Percentiles rank a stretch among this genome's conserved stretches.
These are phyloP conservation scores for Drosophila pandora DNA, from an alignment of 1,140 invertebrate genomes.

Conservation along the genomic window DNA sequence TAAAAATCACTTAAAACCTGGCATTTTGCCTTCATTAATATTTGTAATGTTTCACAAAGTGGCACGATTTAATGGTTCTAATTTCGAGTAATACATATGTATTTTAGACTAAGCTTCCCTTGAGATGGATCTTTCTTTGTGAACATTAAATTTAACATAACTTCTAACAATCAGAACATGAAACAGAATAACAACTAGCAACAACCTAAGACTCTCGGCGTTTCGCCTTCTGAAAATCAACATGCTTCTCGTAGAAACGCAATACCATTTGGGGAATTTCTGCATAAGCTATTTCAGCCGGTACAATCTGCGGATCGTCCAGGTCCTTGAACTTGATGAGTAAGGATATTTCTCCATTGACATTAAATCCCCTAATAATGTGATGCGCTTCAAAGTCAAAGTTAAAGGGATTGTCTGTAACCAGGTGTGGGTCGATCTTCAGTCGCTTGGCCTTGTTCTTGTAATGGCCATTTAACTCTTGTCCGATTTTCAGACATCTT, in stretches of 20 bases:
- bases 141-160: too few relatives aligned
- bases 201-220: too few relatives aligned
- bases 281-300: constrained; percentile 21
- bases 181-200: too few relatives aligned
- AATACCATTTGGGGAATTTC: constrained; percentile 43
- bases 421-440: constrained; percentile 24
- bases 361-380: constrained; percentile 7
- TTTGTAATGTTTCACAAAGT: constrained; percentile 30
- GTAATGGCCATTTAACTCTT: constrained; percentile 18
- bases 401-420: constrained; percentile 35
- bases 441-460: constrained; percentile 31
- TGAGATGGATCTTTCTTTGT: too few relatives aligned
- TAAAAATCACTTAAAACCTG: constrained; percentile 51
- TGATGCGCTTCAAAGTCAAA: constrained; percentile 9
- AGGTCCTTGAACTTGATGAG: constrained; percentile 32
- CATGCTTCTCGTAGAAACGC: constrained; percentile 32
- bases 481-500: not conserved
- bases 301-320: not conserved
- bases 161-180: too few relatives aligned
- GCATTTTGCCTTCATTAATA: constrained; percentile 36
- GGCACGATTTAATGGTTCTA: constrained; percentile 14
- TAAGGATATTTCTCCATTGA: constrained; percentile 14
- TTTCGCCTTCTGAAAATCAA: not conserved
- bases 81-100: too few relatives aligned
- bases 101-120: too few relatives aligned